phyloP scores from a whole-genome alignment of 2,888 invertebrate genomes.

The Heterodera filipjevi region DNA sequence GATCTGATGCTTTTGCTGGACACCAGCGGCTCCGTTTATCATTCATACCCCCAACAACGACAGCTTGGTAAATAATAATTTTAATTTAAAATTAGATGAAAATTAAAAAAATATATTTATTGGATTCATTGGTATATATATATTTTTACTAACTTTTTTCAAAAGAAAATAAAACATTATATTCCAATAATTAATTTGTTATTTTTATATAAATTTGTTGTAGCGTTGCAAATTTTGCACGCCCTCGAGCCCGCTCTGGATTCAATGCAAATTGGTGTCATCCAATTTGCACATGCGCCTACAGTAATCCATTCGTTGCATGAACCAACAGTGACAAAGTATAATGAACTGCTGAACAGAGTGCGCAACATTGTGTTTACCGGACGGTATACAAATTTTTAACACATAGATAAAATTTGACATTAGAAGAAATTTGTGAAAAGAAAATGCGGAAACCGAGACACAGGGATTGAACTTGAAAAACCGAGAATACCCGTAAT shows the following conservation, averaged over 20 bases:
- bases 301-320: conserved; percentile 42
- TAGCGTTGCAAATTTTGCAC: conserved; percentile 18
- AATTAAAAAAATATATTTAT: conserved; percentile 40
- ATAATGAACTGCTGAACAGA: conserved; percentile 43
- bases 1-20: conserved; percentile 54
- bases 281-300: conserved; percentile 50
- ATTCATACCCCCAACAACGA: conserved; percentile 48
- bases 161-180: neutral
- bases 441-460: too few relatives aligned
- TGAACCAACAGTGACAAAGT: conserved; percentile 9
- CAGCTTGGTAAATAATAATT: conserved; percentile 42
- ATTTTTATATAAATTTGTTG: neutral
- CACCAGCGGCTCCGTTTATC: conserved; percentile 52
- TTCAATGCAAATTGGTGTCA: conserved; percentile 41
- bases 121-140: too few relatives aligned
- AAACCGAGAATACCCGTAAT: too few relatives aligned
- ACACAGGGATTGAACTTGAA: too few relatives aligned
- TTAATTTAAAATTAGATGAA: conserved; percentile 25
- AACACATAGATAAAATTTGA: too few relatives aligned
- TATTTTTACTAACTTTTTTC: too few relatives aligned
- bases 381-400: too few relatives aligned
- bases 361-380: conserved; percentile 47
- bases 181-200: too few relatives aligned
- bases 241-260: neutral
- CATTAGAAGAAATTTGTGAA: too few relatives aligned